Evolutionary conservation across 2,113 vertebrate species (phyloP).

Genomic region (Silurus glanis): DNA sequence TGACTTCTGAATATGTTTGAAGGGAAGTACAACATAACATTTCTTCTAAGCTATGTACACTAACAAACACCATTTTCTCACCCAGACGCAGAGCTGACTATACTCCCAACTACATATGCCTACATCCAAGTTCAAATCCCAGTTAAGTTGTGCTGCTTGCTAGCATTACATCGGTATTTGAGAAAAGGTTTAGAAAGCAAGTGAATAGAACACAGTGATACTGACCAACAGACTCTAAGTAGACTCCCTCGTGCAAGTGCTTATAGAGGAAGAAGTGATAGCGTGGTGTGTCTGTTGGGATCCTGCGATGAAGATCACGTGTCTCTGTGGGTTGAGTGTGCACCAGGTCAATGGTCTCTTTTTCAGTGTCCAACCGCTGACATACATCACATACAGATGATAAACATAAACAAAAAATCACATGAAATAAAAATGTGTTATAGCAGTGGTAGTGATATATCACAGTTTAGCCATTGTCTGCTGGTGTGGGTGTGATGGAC

Average conservation of each 20-base stretch:
- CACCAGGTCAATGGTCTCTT: slow-evolving; percentile 91
- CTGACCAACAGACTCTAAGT: slow-evolving; percentile 91
- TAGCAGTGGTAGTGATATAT: no score
- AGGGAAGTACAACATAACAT: neutral
- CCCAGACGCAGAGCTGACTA: neutral
- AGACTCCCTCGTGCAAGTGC: slow-evolving; percentile 91
- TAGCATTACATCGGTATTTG: neutral
- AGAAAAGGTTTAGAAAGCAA: neutral
- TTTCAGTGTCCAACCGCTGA: slow-evolving; percentile 88
- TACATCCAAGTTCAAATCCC: neutral
- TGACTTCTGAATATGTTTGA: neutral
- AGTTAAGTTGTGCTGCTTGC: neutral
- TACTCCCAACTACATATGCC: neutral
- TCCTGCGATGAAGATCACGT: slow-evolving; percentile 81
- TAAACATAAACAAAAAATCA: neutral
- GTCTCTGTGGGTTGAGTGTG: slow-evolving; percentile 87
- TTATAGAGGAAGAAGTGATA: slow-evolving; percentile 98
- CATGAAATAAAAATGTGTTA: neutral
- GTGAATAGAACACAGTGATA: neutral
- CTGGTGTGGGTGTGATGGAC: neutral
- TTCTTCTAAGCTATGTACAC: neutral
- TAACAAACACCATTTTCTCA: neutral
- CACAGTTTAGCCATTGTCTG: neutral
- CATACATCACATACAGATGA: neutral
- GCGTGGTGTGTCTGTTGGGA: slow-evolving; percentile 89